These are phyloP conservation scores for Andrena trimmerana DNA, from an alignment of 2,888 invertebrate species.

Conservation along the genomic window DNA sequence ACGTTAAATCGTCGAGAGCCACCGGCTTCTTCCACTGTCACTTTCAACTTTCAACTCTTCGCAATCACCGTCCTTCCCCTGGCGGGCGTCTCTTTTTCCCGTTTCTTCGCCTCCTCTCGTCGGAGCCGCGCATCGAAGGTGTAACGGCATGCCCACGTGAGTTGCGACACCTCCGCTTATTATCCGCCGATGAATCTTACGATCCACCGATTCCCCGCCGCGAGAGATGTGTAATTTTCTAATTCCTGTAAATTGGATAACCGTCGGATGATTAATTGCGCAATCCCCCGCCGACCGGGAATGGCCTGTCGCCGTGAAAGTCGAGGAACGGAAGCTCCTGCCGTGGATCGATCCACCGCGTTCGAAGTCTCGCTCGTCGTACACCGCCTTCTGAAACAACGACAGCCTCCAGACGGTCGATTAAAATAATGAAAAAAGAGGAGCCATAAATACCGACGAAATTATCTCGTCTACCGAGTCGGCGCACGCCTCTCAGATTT, in stretches of 20 bases:
- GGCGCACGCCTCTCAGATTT: slow-evolving; percentile 16
- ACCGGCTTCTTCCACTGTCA: slow-evolving; percentile 45
- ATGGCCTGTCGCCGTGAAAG: slow-evolving; percentile 37
- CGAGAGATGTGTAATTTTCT: slow-evolving; percentile 46
- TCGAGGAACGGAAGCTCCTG: slow-evolving; percentile 11
- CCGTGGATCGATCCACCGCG: neutral
- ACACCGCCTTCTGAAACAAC: too few relatives aligned
- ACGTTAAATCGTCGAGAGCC: slow-evolving; percentile 7
- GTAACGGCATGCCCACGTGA: slow-evolving; percentile 56
- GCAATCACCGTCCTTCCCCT: slow-evolving; percentile 35
- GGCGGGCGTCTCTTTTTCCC: neutral
- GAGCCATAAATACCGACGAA: neutral
- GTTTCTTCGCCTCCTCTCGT: slow-evolving; percentile 27
- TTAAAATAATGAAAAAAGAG: neutral
- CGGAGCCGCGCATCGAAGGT: slow-evolving; percentile 32
- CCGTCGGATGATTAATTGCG: slow-evolving; percentile 21
- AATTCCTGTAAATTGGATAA: slow-evolving; percentile 54
- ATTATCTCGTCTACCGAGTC: slow-evolving; percentile 25
- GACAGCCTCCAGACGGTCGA: neutral
- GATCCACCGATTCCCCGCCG: neutral
- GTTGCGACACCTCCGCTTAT: slow-evolving; percentile 57
- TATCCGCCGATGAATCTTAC: slow-evolving; percentile 40
- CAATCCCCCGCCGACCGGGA: slow-evolving; percentile 19
- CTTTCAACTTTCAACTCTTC: slow-evolving; percentile 71
- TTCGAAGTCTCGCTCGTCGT: neutral